A percentile compares a stretch with the other conserved stretches of the same genome.
These are phyloP conservation scores for Oryzias celebensis DNA, from an alignment of 2,113 vertebrate species.

Conservation along the genomic window DNA sequence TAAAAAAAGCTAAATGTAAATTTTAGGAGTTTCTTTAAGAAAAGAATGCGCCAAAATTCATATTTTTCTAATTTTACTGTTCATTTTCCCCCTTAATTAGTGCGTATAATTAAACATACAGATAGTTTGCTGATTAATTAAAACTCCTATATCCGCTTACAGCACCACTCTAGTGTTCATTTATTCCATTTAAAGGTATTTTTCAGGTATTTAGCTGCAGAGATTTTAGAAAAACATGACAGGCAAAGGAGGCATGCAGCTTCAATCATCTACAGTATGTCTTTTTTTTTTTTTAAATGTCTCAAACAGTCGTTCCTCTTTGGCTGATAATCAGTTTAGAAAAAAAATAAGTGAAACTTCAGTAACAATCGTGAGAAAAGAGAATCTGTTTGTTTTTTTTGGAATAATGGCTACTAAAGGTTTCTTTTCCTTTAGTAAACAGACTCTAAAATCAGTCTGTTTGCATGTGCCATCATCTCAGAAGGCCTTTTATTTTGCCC, in stretches of 20 bases:
- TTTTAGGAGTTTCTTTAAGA: too few species aligned
- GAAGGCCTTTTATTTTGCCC: neutral
- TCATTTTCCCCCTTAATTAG: too few species aligned
- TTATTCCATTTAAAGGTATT: constrained; percentile 12
- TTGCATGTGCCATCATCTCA: too few species aligned
- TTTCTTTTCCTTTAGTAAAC: too few species aligned
- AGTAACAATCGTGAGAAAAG: too few species aligned
- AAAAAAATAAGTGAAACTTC: constrained; percentile 1
- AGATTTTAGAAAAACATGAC: constrained; percentile 5
- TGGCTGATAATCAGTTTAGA: neutral
- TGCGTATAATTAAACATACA: neutral
- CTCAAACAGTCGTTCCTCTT: neutral
- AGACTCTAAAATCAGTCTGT: too few species aligned
- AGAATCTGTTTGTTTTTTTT: too few species aligned
- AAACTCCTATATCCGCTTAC: neutral
- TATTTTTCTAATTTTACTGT: too few species aligned
- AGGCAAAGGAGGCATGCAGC: neutral
- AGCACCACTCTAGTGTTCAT: constrained; percentile 35
- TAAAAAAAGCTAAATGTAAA: too few species aligned
- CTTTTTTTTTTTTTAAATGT: neutral
- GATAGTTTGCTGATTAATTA: constrained; percentile 9
- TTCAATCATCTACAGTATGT: neutral
- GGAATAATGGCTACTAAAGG: too few species aligned
- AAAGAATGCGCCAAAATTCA: too few species aligned
- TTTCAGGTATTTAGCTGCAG: constrained; percentile 8